Percentiles rank a stretch among this genome's conserved stretches.
phyloP scores from a whole-genome alignment of 2,797 vertebrate genomes.

The Trachops cirrhosus region DNA sequence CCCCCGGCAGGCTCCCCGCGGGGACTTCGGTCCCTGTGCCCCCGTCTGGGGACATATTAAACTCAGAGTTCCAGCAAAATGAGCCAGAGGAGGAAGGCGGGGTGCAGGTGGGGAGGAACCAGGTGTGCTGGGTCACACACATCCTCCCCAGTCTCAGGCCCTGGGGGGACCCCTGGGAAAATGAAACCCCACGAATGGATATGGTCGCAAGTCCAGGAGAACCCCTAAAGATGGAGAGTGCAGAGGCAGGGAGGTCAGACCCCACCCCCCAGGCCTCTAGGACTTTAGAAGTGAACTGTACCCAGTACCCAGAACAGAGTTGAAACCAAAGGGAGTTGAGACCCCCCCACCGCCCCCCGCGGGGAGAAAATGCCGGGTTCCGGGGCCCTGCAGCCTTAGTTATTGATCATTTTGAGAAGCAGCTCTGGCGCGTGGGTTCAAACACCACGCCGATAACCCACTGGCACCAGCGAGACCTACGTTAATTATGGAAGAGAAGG shows the following conservation, averaged over 20 bases:
- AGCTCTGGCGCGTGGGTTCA: background rate
- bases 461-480: background rate
- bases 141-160: background rate
- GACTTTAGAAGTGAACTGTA: background rate
- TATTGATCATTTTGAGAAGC: background rate
- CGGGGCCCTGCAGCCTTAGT: background rate
- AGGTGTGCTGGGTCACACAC: background rate
- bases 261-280: background rate
- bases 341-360: background rate
- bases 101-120: too few species aligned
- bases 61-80: background rate
- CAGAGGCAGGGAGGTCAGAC: background rate
- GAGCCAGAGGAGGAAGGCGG: background rate
- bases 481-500: background rate
- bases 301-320: background rate
- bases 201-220: background rate
- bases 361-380: background rate
- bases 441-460: background rate
- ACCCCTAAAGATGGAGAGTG: background rate
- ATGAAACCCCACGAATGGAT: constrained; percentile 34
- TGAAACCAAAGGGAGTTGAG: background rate
- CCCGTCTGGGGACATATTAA: background rate
- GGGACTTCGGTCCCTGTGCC: background rate
- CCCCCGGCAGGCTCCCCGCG: accelerated
- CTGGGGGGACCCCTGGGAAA: background rate